phyloP scores from a whole-genome alignment of 2,888 invertebrate genomes.

The Drosophila gaucha region DNA sequence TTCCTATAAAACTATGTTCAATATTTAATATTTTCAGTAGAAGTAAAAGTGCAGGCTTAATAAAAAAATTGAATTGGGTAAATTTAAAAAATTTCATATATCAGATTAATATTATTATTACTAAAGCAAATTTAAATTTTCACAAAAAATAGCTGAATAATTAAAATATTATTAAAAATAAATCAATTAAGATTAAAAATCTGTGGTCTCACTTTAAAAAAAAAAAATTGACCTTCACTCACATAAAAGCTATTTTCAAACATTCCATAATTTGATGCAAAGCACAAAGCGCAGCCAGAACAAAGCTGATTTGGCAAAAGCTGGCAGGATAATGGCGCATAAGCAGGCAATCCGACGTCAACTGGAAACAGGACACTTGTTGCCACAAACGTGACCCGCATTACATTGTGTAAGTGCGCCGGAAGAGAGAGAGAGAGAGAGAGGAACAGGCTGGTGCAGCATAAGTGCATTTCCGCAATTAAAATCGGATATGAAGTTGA shows the following conservation, averaged over 20 bases:
- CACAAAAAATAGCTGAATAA: no score
- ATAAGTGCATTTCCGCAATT: conserved; percentile 73
- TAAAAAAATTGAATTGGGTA: no score
- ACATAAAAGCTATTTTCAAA: background rate
- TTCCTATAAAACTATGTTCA: no score
- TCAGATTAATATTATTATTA: no score
- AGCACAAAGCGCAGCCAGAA: background rate
- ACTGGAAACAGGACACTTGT: conserved; percentile 49
- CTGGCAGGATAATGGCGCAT: conserved; percentile 17
- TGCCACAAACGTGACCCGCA: conserved; percentile 71
- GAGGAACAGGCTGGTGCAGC: background rate
- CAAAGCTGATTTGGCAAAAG: conserved; percentile 1
- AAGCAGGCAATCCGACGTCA: conserved; percentile 18
- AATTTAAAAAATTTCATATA: no score
- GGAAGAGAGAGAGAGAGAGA: background rate
- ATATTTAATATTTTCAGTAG: no score
- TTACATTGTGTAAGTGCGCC: conserved; percentile 26
- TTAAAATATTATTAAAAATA: no score
- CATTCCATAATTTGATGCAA: background rate
- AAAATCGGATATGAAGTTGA: conserved; percentile 68
- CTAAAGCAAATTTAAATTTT: no score
- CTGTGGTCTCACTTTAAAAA: no score
- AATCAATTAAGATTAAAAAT: no score
- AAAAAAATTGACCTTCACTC: background rate
- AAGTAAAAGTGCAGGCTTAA: no score